Evolutionary conservation across 2,888 invertebrate species (phyloP).

Genomic region (Epirrhoe tristata): DNA sequence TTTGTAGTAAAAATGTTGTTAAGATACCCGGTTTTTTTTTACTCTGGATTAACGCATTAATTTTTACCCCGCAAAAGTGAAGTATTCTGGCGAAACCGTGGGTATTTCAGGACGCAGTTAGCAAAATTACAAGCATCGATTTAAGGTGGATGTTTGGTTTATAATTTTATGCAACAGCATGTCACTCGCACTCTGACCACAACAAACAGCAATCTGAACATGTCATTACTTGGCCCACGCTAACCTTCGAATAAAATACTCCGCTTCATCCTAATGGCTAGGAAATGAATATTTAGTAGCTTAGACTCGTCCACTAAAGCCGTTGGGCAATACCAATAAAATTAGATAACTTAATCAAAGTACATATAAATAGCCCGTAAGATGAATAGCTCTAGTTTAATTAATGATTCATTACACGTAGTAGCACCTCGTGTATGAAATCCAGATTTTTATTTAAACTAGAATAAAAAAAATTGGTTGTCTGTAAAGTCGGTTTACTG

Average conservation of each 20-base stretch:
- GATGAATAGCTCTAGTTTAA: neutral
- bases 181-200: constrained; percentile 20
- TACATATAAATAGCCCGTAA: constrained; percentile 9
- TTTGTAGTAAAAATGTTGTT: too few relatives aligned
- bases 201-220: constrained; percentile 19
- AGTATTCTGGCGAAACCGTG: too few relatives aligned
- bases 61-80: too few relatives aligned
- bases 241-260: constrained; percentile 40
- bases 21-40: too few relatives aligned
- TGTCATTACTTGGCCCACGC: constrained; percentile 44
- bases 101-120: too few relatives aligned
- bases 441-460: too few relatives aligned
- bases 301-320: constrained; percentile 17
- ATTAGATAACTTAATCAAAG: constrained; percentile 23
- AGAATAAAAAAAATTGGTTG: too few relatives aligned
- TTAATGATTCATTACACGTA: neutral
- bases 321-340: constrained; percentile 23
- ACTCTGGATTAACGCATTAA: too few relatives aligned
- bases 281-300: constrained; percentile 43
- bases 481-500: too few relatives aligned
- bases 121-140: too few relatives aligned
- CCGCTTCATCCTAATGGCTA: constrained; percentile 41
- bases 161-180: neutral
- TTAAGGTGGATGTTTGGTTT: too few relatives aligned
- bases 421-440: neutral